Evolutionary conservation across 2,888 invertebrate genomes (phyloP).

Genomic region (Dryococelus australis): DNA sequence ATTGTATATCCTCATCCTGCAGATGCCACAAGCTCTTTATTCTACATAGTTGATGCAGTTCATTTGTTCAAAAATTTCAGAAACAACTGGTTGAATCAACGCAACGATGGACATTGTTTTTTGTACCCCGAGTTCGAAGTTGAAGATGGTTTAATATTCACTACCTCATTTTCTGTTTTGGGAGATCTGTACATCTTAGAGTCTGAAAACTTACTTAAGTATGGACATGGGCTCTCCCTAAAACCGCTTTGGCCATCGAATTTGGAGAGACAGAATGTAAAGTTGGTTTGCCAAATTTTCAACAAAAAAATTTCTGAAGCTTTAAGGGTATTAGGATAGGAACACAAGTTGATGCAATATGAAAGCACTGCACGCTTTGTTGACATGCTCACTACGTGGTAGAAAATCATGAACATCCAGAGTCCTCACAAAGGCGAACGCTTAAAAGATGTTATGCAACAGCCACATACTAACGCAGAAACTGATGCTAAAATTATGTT

Average conservation of each 20-base stretch:
- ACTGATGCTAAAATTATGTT: neutral
- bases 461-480: neutral
- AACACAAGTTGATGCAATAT: neutral
- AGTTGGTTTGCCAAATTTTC: neutral
- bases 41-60: neutral
- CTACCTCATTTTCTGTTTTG: too few species aligned
- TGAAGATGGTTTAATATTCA: too few species aligned
- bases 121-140: neutral
- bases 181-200: neutral
- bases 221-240: neutral
- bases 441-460: neutral
- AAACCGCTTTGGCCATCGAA: neutral
- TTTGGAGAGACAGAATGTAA: neutral
- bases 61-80: neutral
- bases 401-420: neutral
- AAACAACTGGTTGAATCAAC: neutral
- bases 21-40: constrained; percentile 2
- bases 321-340: neutral
- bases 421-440: neutral
- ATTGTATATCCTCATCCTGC: neutral
- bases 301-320: neutral
- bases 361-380: neutral
- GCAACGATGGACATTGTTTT: neutral
- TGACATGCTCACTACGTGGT: neutral
- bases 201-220: neutral